Conservation (phyloP, 2,888 invertebrate genomes). For the Herminia tarsipennalis region DNA sequence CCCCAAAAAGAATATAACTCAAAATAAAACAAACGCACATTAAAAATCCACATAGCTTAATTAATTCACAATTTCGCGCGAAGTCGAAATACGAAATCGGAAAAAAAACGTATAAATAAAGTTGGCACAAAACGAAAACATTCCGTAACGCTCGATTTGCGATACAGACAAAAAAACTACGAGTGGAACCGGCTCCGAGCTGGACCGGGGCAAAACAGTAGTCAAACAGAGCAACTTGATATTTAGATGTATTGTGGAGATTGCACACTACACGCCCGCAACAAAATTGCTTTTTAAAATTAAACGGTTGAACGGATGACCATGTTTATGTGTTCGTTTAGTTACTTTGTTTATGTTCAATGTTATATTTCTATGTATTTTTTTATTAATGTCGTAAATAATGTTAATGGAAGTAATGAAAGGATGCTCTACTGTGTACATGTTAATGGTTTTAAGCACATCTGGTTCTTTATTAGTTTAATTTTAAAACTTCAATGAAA, state of each 20-base stretch:
- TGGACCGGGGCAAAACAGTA: conserved; percentile 68
- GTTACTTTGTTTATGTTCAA: conserved; percentile 3
- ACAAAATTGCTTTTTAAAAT: conserved; percentile 48
- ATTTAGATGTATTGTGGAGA: conserved; percentile 64
- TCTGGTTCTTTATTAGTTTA: too few species aligned
- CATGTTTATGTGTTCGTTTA: conserved; percentile 13
- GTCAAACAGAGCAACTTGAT: conserved; percentile 73
- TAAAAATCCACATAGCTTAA: conserved; percentile 49
- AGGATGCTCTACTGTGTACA: too few species aligned
- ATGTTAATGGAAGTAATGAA: not conserved
- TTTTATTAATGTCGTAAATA: not conserved
- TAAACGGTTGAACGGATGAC: conserved; percentile 30
- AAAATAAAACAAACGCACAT: conserved; percentile 19
- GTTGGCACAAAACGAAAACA: conserved; percentile 47
- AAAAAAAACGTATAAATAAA: conserved; percentile 42
- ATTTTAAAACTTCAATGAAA: too few species aligned
- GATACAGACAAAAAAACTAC: conserved; percentile 51
- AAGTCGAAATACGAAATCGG: conserved; percentile 43
- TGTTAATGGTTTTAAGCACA: too few species aligned
- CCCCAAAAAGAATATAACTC: not conserved
- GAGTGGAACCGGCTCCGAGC: conserved; percentile 45
- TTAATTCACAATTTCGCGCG: conserved; percentile 67
- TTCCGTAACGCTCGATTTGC: conserved; percentile 67
- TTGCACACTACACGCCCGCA: conserved; percentile 57
- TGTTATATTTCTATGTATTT: conserved; percentile 1